A percentile compares a stretch with the other conserved stretches of the same genome.
Conservation (phyloP, 2,113 vertebrate genomes). For the Sapayoa aenigma region DNA sequence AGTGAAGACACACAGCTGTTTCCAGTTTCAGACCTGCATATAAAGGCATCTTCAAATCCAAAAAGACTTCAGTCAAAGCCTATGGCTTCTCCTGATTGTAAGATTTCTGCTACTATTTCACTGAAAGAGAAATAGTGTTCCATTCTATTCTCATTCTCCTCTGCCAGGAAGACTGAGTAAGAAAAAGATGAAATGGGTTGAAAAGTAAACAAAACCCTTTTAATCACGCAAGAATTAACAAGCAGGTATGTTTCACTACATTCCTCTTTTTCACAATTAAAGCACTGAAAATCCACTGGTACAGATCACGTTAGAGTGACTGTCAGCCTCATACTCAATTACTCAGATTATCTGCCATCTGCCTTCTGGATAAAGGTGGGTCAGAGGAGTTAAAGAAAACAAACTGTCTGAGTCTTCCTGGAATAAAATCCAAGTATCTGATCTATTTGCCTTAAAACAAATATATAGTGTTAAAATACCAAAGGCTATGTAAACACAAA, state of each 20-base stretch:
- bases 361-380: neutral
- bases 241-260: neutral
- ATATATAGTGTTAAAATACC: neutral
- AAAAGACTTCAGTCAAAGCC: neutral
- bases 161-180: neutral
- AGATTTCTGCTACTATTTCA: neutral
- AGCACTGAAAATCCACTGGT: neutral
- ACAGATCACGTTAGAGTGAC: neutral
- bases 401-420: neutral
- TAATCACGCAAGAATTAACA: neutral
- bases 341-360: neutral
- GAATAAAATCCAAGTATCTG: neutral
- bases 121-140: neutral
- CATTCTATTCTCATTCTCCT: neutral
- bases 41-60: neutral
- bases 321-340: neutral
- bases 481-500: slow-evolving; percentile 43
- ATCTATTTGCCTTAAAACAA: slow-evolving; percentile 7
- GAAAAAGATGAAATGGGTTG: neutral
- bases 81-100: neutral
- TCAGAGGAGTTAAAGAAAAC: neutral
- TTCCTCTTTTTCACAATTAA: neutral
- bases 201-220: slow-evolving; percentile 6
- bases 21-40: neutral
- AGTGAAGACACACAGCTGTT: neutral